A percentile compares a stretch with the other conserved stretches of the same genome.
These are phyloP conservation scores for Ianthella basta DNA, from an alignment of 37 sponge, comb jelly and placozoan genomes.

Conservation along the genomic window DNA sequence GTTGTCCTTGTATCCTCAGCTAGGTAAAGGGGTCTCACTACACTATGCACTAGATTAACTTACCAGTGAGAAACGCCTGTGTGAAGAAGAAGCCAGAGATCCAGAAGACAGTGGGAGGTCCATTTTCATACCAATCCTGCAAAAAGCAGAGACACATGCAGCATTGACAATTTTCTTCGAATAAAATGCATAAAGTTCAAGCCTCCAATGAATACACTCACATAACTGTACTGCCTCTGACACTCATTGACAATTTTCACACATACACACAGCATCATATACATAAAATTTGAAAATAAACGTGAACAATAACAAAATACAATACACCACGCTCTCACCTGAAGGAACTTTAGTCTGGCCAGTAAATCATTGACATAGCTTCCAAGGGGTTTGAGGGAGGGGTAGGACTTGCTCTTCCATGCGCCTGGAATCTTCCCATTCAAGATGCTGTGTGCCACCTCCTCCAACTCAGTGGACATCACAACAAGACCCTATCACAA, in stretches of 20 bases:
- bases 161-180: neutral
- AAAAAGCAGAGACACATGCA: neutral
- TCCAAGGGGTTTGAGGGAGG: slow-evolving; percentile 97
- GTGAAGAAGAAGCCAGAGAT: slow-evolving; percentile 99
- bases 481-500: slow-evolving; percentile 88
- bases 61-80: slow-evolving; percentile 99
- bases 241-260: too few species aligned
- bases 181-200: too few species aligned
- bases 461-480: slow-evolving; percentile 97
- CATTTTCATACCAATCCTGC: slow-evolving; percentile 97
- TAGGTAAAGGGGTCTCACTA: too few species aligned
- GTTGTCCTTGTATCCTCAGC: too few species aligned
- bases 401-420: slow-evolving; percentile 99
- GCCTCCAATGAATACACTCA: too few species aligned
- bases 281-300: too few species aligned
- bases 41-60: too few species aligned
- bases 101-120: slow-evolving; percentile 95
- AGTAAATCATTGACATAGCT: slow-evolving; percentile 97
- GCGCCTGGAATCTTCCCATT: slow-evolving; percentile 97
- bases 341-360: slow-evolving; percentile 93
- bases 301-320: too few species aligned
- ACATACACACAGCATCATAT: too few species aligned
- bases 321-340: slow-evolving; percentile 31
- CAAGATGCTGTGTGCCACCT: slow-evolving; percentile 89
- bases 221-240: too few species aligned